These are phyloP conservation scores for human (Homo sapiens) DNA, from an alignment of 2,113 vertebrate species.

Conservation along the genomic window DNA sequence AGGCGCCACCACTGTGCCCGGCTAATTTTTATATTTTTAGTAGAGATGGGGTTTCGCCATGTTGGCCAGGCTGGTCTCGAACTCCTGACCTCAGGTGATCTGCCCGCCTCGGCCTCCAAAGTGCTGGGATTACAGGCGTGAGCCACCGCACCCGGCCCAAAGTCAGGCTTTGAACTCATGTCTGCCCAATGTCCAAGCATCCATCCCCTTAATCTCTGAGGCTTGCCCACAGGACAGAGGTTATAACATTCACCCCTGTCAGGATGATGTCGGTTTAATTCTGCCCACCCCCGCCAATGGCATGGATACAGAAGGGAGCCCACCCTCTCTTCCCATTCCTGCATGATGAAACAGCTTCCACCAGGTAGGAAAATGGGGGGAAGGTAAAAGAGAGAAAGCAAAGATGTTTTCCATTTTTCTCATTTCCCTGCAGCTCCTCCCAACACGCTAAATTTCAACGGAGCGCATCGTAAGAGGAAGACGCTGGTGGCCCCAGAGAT, in stretches of 20 bases:
- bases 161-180: not conserved
- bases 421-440: slow-evolving; percentile 79
- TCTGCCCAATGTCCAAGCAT: not conserved
- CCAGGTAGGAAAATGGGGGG: not conserved
- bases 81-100: no score
- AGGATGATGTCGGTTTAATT: not conserved
- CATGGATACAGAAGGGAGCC: not conserved
- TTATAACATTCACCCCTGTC: not conserved
- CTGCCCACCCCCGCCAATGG: accelerated
- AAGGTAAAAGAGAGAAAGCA: not conserved
- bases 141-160: no score
- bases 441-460: slow-evolving; percentile 86
- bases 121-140: no score
- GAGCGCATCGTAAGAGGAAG: slow-evolving; percentile 90
- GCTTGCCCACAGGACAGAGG: not conserved
- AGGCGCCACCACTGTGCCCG: no score
- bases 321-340: not conserved
- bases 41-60: no score
- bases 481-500: slow-evolving; percentile 96
- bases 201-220: not conserved
- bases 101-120: no score
- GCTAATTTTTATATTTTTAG: no score
- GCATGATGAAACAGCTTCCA: not conserved
- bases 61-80: no score
- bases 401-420: not conserved